Conservation (phyloP, 37 sponge, comb jelly and placozoan genomes). For the Beroe forskalii region DNA sequence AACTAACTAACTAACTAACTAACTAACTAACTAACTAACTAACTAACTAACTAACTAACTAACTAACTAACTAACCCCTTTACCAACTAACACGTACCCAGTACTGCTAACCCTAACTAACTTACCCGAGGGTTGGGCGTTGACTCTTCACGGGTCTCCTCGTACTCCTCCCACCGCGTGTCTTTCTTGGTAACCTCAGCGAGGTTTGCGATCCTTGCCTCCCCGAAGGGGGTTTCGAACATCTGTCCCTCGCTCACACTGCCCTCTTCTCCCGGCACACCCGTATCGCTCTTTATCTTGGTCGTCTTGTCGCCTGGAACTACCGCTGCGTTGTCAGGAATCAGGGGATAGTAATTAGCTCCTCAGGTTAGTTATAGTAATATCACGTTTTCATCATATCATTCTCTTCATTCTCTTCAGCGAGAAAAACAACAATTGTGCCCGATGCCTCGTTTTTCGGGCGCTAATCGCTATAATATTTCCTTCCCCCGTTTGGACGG, state of each 20-base stretch:
- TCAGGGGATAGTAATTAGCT: background rate
- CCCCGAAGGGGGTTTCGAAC: constrained; percentile 51
- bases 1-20: constrained; percentile 1
- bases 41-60: constrained; percentile 1
- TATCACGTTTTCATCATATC: too few relatives aligned
- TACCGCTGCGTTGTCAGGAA: background rate
- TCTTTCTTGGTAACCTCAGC: background rate
- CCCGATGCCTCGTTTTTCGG: too few relatives aligned
- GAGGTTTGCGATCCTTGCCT: background rate
- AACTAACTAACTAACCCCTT: background rate
- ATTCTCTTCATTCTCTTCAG: too few relatives aligned
- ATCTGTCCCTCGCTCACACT: background rate
- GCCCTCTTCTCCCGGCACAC: background rate
- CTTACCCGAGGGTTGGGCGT: too few relatives aligned
- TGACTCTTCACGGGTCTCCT: constrained; percentile 25
- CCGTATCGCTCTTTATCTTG: background rate
- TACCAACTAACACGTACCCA: background rate
- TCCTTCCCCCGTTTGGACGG: too few relatives aligned
- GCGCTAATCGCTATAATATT: too few relatives aligned
- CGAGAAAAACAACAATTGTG: too few relatives aligned
- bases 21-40: background rate
- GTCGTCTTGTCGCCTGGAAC: constrained; percentile 10
- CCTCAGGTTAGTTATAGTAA: too few relatives aligned
- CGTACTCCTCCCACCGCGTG: background rate
- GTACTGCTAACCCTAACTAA: too few relatives aligned